Base-by-base conservation (phyloP, 2,888 invertebrate genomes). In the Diaprepes abbreviatus region DNA sequence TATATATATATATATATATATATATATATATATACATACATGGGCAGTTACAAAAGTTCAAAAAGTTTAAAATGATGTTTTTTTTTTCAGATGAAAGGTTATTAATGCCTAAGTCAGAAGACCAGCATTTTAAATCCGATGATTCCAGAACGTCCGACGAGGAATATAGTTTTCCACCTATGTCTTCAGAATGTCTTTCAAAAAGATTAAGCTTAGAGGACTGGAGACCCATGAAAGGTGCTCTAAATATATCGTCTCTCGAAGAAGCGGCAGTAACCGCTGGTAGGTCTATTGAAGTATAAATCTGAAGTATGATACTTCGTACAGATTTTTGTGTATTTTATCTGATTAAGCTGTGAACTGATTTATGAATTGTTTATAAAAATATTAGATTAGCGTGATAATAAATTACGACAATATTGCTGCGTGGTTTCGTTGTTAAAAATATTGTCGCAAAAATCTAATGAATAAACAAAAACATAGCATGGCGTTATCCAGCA, bases 231-330 rank as follows among this genome's bases (percentile, higher is more conserved):
- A 73, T 60, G 66, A 70, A 60, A 35, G 72, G 72, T 6, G 66
- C 72, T 4, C 33, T 73, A 16, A 67, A 64, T 21, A 48, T 63
- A 16, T 64, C 64, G 2, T 50, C 71, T 2, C 14, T 67, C 7
- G 71, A 71, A 36, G 71, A 71, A n/a, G 33, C 38, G 1, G 31
- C 57, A 16, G 52, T 64, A 1, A 36, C 66, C 2, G 43, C 66
- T 35, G 72, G 70, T 73, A 73, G 66, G 72, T 73, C 72, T 6
- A 72, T 72, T 62, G 69, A 72, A 62, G n/a, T n/a, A n/a, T n/a
- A n/a, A n/a, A n/a, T n/a, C n/a, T n/a, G n/a, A n/a, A n/a, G 72
- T 73, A 38, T 73, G 59, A 70, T 64, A 28, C 5, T 58, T 24
- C 38, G 24, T 43, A 17, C 12, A 38, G 19, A 40, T n/a, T 21